Percentiles rank a stretch among this genome's conserved stretches.
Conservation (phyloP, 2,888 invertebrate genomes). For the Conus canariensis region DNA sequence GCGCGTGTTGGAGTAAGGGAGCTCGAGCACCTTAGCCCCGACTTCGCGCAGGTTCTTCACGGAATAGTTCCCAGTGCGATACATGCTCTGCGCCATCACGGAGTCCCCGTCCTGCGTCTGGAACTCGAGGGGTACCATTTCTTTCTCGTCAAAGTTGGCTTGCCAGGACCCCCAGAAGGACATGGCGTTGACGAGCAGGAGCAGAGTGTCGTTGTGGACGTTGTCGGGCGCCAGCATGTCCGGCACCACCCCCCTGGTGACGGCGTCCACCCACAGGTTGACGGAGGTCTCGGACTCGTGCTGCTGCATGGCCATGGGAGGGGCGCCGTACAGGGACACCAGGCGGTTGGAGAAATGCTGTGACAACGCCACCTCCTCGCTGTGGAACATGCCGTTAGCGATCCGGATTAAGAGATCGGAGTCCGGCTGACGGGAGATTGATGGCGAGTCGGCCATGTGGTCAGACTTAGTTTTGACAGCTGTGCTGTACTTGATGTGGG, state of each 20-base stretch:
- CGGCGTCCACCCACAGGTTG: slow-evolving; percentile 43
- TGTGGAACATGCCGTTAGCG: slow-evolving; percentile 39
- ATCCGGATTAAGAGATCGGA: not conserved
- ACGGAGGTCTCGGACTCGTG: slow-evolving; percentile 27
- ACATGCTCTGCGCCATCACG: not conserved
- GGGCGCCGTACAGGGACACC: slow-evolving; percentile 37
- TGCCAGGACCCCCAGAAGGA: slow-evolving; percentile 33
- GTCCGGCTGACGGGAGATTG: not conserved
- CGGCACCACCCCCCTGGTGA: slow-evolving; percentile 22
- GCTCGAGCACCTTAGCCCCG: slow-evolving; percentile 17
- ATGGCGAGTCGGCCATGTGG: not conserved
- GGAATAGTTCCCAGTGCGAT: slow-evolving; percentile 34
- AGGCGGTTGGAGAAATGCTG: slow-evolving; percentile 39
- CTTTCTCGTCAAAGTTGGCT: slow-evolving; percentile 1
- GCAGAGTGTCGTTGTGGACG: slow-evolving; percentile 5
- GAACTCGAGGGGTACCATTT: slow-evolving; percentile 22
- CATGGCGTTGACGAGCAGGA: slow-evolving; percentile 33
- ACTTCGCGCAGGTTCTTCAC: slow-evolving; percentile 4
- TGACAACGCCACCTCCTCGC: slow-evolving; percentile 36
- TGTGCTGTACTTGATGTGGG: slow-evolving; percentile 26
- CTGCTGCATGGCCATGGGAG: slow-evolving; percentile 40
- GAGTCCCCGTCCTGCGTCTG: slow-evolving; percentile 17
- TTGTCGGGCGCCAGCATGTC: slow-evolving; percentile 5
- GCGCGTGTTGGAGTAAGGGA: slow-evolving; percentile 33
- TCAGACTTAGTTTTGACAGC: not conserved